Base-by-base conservation (phyloP, 2,113 vertebrate species). In the Rhynchomys soricoides region DNA sequence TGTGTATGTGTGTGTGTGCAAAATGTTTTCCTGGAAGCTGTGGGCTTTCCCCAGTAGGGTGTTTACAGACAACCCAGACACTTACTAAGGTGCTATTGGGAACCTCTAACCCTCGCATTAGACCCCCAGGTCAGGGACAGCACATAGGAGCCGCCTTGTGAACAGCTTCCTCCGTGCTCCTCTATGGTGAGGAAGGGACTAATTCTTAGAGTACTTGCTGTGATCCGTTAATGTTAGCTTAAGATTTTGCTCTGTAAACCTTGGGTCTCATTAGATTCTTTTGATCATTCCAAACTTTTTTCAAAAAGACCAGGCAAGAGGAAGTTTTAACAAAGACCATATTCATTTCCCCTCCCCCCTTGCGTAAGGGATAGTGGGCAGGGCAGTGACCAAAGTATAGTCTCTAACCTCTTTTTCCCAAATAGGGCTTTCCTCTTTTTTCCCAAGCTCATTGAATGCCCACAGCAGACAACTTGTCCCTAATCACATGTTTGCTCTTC, bases 261-360 rank as follows among this genome's bases (percentile, higher is more conserved):
- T 64, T 50, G 59, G 13, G n/a, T 92, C 64, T 94, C 87, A 59
- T 59, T 91, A 88, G 68, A 85, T 40, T 78, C 66, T 91, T 15
- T 48, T 55, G 55, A 85, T 26, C 40, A 71, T 83, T 70, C 45
- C 74, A 73, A 43, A 71, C 7, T 10, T 45, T 52, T 37, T 83
- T 45, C 40, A 93, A 88, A 83, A 74, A 93, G 37, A 66, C 55
- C 13, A 70, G n/a, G 29, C 43, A 92, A 73, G 68, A 57, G 34
- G 64, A 15, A 86, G 21, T 4, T 57, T 73, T n/a, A 68, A 88
- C 66, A 88, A 52, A 40, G 71, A 29, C 15, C 52, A 40, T 40
- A 57, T 22, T 57, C 50, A 40, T 75, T 8, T 21, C 22, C 26
- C 43, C 11, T 4, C 1, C 40, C 40, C 73, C 1, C 40, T 24